Percentiles rank a stretch among this genome's conserved stretches.
These are phyloP conservation scores for Pollenia labialis DNA, from an alignment of 2,888 invertebrate genomes.

Conservation along the genomic window DNA sequence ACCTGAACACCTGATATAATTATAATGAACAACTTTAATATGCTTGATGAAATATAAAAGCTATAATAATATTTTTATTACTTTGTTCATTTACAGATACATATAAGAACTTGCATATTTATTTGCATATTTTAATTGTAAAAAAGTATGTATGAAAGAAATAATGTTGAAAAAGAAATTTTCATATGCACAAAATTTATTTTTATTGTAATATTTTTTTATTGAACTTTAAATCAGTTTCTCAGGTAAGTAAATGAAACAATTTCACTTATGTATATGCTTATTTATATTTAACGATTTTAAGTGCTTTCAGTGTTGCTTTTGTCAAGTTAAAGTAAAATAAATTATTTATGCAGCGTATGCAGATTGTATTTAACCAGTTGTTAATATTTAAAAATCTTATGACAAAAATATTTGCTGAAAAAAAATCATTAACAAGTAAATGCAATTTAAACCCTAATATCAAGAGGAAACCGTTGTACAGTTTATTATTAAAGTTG, in stretches of 20 bases:
- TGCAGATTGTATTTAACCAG: too few species aligned
- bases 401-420: too few species aligned
- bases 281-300: background rate
- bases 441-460: too few species aligned
- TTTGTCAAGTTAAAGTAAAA: background rate
- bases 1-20: too few species aligned
- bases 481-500: background rate
- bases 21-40: background rate
- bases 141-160: background rate
- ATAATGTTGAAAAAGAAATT: too few species aligned
- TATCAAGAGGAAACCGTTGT: too few species aligned
- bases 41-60: background rate
- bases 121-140: background rate
- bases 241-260: background rate
- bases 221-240: background rate
- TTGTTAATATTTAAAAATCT: too few species aligned
- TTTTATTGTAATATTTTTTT: too few species aligned
- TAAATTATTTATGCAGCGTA: background rate
- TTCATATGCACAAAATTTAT: too few species aligned
- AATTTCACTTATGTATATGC: background rate
- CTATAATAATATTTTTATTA: background rate
- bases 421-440: too few species aligned
- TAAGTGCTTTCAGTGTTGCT: too few species aligned
- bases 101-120: background rate
- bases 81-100: background rate